Evolutionary conservation across 2,888 invertebrate genomes (phyloP).

Genomic region (Drosophila nr. fundita): DNA sequence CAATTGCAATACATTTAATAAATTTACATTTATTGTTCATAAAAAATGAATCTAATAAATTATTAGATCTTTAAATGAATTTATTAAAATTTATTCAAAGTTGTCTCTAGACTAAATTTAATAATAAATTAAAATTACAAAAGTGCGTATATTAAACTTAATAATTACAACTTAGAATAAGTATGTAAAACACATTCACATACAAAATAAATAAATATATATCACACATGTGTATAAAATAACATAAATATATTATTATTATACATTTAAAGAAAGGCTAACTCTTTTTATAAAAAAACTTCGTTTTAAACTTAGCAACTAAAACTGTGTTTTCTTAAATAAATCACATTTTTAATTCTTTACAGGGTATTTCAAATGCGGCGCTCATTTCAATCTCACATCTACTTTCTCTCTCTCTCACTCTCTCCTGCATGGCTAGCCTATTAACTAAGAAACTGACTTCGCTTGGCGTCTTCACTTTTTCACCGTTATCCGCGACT

Average conservation of each 20-base stretch:
- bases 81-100: neutral
- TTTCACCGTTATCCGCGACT: neutral
- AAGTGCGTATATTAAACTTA: neutral
- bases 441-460: neutral
- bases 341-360: neutral
- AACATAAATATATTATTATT: no score
- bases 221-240: neutral
- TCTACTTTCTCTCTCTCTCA: neutral
- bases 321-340: neutral
- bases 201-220: neutral
- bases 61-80: neutral
- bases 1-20: neutral
- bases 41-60: neutral
- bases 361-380: neutral
- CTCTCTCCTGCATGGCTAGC: neutral
- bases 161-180: neutral
- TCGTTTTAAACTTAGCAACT: neutral
- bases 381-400: neutral
- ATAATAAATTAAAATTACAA: neutral
- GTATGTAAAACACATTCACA: neutral
- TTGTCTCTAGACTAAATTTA: neutral
- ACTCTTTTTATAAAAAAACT: neutral
- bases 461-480: neutral
- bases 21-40: conserved; percentile 19
- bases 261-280: neutral